Evolutionary conservation across 2,888 invertebrate species (phyloP).

Genomic region (Buathra laborator): DNA sequence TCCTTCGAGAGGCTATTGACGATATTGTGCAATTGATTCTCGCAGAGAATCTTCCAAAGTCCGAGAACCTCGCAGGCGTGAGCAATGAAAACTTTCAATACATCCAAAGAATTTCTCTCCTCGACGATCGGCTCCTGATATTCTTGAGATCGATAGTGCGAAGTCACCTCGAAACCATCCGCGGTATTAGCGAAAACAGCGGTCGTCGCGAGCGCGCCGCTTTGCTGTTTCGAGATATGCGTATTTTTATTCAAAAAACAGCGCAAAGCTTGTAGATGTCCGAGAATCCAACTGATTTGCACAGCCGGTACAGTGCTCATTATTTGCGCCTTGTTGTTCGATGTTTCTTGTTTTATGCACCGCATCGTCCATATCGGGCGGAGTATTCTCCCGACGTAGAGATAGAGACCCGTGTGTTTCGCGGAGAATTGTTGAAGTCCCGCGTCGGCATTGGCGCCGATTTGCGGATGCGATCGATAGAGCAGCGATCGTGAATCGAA

Average conservation of each 20-base stretch:
- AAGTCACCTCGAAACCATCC: conserved; percentile 80
- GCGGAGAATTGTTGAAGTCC: conserved; percentile 88
- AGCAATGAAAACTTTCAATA: conserved; percentile 90
- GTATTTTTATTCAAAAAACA: conserved; percentile 91
- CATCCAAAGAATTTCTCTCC: conserved; percentile 92
- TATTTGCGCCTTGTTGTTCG: conserved; percentile 79
- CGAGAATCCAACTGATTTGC: conserved; percentile 87
- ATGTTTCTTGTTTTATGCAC: conserved; percentile 88
- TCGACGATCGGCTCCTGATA: conserved; percentile 85
- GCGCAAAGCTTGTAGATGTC: conserved; percentile 91
- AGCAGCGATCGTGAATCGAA: conserved; percentile 74
- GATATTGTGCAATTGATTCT: conserved; percentile 95
- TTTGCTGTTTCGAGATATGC: conserved; percentile 84
- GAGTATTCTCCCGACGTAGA: conserved; percentile 95
- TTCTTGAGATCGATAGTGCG: conserved; percentile 70
- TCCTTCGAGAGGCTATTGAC: conserved; percentile 90
- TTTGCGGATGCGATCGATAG: conserved; percentile 71
- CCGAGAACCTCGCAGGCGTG: conserved; percentile 96
- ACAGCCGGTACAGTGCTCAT: conserved; percentile 79
- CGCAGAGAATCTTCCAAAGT: conserved; percentile 96
- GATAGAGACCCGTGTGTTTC: conserved; percentile 97
- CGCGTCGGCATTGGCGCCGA: conserved; percentile 74
- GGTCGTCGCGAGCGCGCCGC: conserved; percentile 45
- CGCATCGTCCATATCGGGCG: conserved; percentile 95
- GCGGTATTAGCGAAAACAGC: conserved; percentile 70